These are phyloP conservation scores for Phoxinus dragarum DNA, from an alignment of 2,797 vertebrate genomes.

Conservation along the genomic window DNA sequence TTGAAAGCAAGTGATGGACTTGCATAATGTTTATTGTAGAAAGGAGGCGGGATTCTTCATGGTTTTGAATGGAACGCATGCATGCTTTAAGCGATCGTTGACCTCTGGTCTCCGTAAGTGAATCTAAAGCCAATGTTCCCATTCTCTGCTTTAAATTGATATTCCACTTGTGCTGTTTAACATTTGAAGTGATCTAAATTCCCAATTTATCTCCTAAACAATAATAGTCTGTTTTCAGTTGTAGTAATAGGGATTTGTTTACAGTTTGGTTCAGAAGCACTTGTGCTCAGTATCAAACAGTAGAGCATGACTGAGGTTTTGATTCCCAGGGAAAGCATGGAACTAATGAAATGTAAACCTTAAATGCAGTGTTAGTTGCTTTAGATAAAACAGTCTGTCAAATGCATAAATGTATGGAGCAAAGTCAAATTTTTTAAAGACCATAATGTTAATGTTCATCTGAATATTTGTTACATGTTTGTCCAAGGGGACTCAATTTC, in stretches of 20 bases:
- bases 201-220: neutral
- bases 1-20: constrained; percentile 30
- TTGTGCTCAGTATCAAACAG: neutral
- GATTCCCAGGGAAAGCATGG: neutral
- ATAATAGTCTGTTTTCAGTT: neutral
- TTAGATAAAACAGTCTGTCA: neutral
- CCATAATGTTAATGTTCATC: neutral
- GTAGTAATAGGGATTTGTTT: neutral
- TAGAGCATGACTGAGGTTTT: neutral
- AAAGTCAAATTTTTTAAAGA: neutral
- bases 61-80: neutral
- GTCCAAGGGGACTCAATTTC: neutral
- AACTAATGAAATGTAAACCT: neutral
- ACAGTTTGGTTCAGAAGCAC: neutral
- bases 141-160: constrained; percentile 24
- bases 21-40: constrained; percentile 8
- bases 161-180: neutral
- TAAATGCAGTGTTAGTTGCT: neutral
- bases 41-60: neutral
- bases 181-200: neutral
- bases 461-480: neutral
- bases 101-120: neutral
- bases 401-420: neutral
- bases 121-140: neutral
- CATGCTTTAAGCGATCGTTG: neutral